These are phyloP conservation scores for Prochilodus magdalenae DNA, from an alignment of 2,113 vertebrate species.

Conservation along the genomic window DNA sequence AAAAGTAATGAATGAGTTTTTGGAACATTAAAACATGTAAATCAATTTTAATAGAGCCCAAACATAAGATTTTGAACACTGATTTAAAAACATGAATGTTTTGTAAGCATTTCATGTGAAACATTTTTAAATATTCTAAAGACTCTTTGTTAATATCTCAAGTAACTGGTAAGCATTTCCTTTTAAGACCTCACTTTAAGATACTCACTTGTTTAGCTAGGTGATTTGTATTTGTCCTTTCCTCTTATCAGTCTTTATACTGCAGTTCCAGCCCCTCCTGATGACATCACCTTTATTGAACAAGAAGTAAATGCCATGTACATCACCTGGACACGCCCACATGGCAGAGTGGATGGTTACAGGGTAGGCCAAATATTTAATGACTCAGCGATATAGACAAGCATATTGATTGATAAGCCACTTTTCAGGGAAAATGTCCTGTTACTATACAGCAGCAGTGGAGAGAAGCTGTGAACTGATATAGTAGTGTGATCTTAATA, in stretches of 20 bases:
- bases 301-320: conserved; percentile 76
- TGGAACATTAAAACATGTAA: no score
- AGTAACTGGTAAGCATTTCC: no score
- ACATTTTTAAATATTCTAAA: no score
- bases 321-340: conserved; percentile 82
- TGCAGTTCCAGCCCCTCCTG: conserved; percentile 76
- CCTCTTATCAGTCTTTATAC: conserved; percentile 70
- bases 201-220: conserved; percentile 4
- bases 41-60: no score
- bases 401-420: not conserved
- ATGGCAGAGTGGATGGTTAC: conserved; percentile 80
- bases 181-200: no score
- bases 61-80: no score
- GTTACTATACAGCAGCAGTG: not conserved
- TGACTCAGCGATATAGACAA: not conserved
- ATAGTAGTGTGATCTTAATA: not conserved
- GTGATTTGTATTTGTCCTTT: conserved; percentile 31
- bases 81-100: no score
- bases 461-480: not conserved
- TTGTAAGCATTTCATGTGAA: no score
- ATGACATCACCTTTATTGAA: conserved; percentile 77
- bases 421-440: not conserved
- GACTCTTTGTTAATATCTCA: no score
- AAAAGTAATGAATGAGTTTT: no score
- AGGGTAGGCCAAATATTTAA: conserved; percentile 71